Evolutionary conservation across 2,113 vertebrate species (phyloP).

Genomic region (Pterophyllum scalare): DNA sequence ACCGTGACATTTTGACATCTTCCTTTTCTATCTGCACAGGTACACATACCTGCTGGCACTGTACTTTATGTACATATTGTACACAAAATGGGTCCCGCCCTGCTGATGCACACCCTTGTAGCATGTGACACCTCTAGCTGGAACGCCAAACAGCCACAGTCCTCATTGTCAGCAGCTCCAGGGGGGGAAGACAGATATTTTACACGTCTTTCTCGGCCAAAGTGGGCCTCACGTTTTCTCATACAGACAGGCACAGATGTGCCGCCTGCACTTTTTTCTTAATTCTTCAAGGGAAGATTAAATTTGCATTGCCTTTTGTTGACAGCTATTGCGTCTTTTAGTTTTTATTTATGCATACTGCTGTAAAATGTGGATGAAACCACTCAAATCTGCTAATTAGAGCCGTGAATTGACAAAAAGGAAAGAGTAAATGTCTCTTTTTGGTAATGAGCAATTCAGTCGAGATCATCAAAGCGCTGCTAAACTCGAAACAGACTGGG

Average conservation of each 20-base stretch:
- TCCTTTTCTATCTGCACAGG: constrained; percentile 11
- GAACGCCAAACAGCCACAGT: constrained; percentile 64
- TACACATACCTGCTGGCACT: background rate
- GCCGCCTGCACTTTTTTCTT: constrained; percentile 9
- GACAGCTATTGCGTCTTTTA: constrained; percentile 23
- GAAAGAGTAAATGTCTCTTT: constrained; percentile 37
- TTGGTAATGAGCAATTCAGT: constrained; percentile 36
- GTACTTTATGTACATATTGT: constrained; percentile 27
- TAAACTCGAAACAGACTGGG: constrained; percentile 40
- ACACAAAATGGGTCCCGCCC: constrained; percentile 66
- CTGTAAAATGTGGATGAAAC: constrained; percentile 34
- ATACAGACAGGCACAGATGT: background rate
- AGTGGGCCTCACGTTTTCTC: background rate
- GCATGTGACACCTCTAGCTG: constrained; percentile 69
- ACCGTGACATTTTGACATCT: background rate
- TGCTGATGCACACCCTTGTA: constrained; percentile 34
- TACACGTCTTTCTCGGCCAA: constrained; percentile 17
- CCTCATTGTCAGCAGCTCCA: constrained; percentile 52
- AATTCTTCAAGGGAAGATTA: constrained; percentile 29
- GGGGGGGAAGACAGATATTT: constrained; percentile 26
- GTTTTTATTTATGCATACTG: constrained; percentile 16
- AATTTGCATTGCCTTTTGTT: constrained; percentile 22
- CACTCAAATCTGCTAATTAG: constrained; percentile 43
- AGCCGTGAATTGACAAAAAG: constrained; percentile 39
- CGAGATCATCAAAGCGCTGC: constrained; percentile 52